A percentile compares a stretch with the other conserved stretches of the same genome.
Evolutionary conservation across 2,797 vertebrate genomes (phyloP).

Genomic region (Amniataba percoides): DNA sequence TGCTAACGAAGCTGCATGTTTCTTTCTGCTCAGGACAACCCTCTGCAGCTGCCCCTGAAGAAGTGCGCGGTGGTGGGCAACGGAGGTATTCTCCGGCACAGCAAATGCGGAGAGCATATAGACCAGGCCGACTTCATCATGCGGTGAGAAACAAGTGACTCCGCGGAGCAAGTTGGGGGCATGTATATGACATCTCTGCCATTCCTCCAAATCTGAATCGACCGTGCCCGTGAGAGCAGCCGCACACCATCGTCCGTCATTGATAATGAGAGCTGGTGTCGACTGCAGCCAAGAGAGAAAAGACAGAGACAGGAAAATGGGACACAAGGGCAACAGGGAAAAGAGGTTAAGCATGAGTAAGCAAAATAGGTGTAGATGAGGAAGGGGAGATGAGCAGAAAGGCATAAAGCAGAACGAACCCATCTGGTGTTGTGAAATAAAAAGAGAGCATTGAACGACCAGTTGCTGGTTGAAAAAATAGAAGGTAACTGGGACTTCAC

Average conservation of each 20-base stretch:
- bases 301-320: conserved; percentile 33
- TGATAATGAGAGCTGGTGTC: conserved; percentile 49
- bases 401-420: conserved; percentile 19
- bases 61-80: conserved; percentile 97
- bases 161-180: background rate
- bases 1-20: conserved; percentile 20
- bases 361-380: conserved; percentile 7
- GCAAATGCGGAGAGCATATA: conserved; percentile 92
- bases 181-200: background rate
- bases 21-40: conserved; percentile 87
- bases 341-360: conserved; percentile 18
- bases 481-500: background rate
- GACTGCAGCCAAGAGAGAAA: conserved; percentile 8
- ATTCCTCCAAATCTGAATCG: conserved; percentile 12
- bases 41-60: conserved; percentile 93
- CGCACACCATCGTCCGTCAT: conserved; percentile 19
- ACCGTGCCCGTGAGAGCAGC: conserved; percentile 19
- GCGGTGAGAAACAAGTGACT: conserved; percentile 84
- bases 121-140: conserved; percentile 95
- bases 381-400: background rate
- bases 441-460: background rate
- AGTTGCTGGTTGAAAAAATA: background rate
- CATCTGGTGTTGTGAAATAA: conserved; percentile 4
- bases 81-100: conserved; percentile 94
- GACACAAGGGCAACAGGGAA: conserved; percentile 28